phyloP scores from a whole-genome alignment of 1,140 invertebrate species.

The Zaprionus inermis region DNA sequence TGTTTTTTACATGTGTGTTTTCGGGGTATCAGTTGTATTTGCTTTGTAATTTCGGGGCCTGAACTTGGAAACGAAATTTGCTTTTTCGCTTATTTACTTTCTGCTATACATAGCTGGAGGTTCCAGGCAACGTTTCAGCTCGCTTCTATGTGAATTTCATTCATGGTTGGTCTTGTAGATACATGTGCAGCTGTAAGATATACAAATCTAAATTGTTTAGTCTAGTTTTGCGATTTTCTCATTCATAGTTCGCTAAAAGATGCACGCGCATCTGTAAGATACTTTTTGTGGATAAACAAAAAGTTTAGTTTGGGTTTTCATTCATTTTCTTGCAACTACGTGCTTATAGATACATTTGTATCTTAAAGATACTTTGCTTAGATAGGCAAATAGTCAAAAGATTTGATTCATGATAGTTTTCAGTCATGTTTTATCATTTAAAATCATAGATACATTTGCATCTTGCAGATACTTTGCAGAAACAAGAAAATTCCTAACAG shows the following conservation, averaged over 20 bases:
- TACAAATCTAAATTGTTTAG: not conserved
- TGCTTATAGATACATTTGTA: not conserved
- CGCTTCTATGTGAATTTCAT: not conserved
- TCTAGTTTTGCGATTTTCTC: not conserved
- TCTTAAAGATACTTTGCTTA: not conserved
- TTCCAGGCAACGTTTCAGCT: not conserved
- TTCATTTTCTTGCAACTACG: too few species aligned
- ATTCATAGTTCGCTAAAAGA: not conserved
- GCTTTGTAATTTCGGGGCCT: constrained; percentile 20
- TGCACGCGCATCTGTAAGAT: not conserved
- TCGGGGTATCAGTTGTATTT: constrained; percentile 1
- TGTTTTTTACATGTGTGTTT: constrained; percentile 26
- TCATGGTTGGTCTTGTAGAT: not conserved
- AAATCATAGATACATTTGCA: too few species aligned
- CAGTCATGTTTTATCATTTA: too few species aligned
- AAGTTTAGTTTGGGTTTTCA: not conserved
- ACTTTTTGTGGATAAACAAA: not conserved
- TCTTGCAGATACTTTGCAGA: too few species aligned
- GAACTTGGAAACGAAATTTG: not conserved
- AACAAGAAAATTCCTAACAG: too few species aligned
- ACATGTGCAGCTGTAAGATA: not conserved
- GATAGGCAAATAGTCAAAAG: too few species aligned
- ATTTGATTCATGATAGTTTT: too few species aligned
- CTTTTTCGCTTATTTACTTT: not conserved
- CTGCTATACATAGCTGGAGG: not conserved